A percentile compares a stretch with the other conserved stretches of the same genome.
Conservation (phyloP, 2,888 invertebrate species). For the Blastobasis lacticolella region DNA sequence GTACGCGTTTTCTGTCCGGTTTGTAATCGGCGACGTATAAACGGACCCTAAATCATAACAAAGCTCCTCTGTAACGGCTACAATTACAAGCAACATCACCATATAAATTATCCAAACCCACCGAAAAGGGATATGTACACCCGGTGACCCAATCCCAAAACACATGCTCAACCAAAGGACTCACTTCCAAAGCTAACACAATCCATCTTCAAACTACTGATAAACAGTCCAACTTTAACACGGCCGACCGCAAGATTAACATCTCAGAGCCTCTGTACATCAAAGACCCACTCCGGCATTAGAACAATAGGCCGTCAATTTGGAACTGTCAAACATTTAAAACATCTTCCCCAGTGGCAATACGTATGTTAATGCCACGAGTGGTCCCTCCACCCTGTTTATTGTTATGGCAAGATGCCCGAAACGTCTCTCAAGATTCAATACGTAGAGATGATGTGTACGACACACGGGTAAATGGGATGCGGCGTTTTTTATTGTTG, state of each 20-base stretch:
- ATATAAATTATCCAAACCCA: too few species aligned
- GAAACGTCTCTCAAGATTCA: constrained; percentile 39
- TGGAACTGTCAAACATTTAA: constrained; percentile 65
- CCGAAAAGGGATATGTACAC: too few species aligned
- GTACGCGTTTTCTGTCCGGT: too few species aligned
- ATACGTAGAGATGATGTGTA: constrained; percentile 28
- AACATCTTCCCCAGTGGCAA: constrained; percentile 35
- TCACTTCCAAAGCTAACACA: background rate
- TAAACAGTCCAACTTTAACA: constrained; percentile 15
- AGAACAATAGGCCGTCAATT: constrained; percentile 32
- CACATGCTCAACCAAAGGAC: background rate
- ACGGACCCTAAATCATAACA: too few species aligned
- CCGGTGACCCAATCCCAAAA: too few species aligned
- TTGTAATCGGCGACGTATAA: too few species aligned
- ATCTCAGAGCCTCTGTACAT: constrained; percentile 18
- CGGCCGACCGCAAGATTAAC: constrained; percentile 16
- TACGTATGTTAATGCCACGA: constrained; percentile 58
- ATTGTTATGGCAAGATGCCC: constrained; percentile 66
- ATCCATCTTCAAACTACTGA: constrained; percentile 6
- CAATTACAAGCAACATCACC: too few species aligned
- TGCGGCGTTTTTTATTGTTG: too few species aligned
- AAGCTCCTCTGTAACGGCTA: too few species aligned
- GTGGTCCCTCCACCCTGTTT: constrained; percentile 40
- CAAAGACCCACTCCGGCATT: constrained; percentile 20
- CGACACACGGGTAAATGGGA: too few species aligned